These are phyloP conservation scores for Micromesistius poutassou DNA, from an alignment of 2,797 vertebrate species.

Conservation along the genomic window DNA sequence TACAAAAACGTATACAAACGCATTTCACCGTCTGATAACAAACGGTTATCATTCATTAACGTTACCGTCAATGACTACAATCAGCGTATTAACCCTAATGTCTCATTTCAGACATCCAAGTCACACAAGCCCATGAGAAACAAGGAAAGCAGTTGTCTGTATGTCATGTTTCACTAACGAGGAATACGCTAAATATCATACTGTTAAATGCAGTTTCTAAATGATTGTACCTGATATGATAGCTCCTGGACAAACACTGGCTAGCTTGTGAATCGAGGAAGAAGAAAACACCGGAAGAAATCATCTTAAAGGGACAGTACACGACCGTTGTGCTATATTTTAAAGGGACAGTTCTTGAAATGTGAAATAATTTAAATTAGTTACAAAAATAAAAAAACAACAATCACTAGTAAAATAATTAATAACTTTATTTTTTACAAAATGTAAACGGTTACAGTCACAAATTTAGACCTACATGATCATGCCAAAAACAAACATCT, in stretches of 20 bases:
- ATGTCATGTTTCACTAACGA: neutral
- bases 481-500: neutral
- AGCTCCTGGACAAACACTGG: neutral
- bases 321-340: neutral
- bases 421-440: conserved; percentile 23
- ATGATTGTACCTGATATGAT: neutral
- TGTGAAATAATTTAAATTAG: neutral
- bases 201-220: neutral
- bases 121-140: neutral
- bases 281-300: neutral
- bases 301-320: neutral
- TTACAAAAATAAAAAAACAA: neutral
- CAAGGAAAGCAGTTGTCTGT: neutral
- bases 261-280: neutral
- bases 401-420: neutral
- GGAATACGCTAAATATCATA: neutral
- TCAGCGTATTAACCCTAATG: neutral
- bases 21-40: neutral
- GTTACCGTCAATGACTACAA: neutral
- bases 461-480: neutral
- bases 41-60: neutral
- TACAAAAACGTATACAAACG: neutral
- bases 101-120: neutral
- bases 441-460: conserved; percentile 16
- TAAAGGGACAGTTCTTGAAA: neutral